phyloP scores from a whole-genome alignment of 1,140 invertebrate genomes.

The Camponotus vicinus region DNA sequence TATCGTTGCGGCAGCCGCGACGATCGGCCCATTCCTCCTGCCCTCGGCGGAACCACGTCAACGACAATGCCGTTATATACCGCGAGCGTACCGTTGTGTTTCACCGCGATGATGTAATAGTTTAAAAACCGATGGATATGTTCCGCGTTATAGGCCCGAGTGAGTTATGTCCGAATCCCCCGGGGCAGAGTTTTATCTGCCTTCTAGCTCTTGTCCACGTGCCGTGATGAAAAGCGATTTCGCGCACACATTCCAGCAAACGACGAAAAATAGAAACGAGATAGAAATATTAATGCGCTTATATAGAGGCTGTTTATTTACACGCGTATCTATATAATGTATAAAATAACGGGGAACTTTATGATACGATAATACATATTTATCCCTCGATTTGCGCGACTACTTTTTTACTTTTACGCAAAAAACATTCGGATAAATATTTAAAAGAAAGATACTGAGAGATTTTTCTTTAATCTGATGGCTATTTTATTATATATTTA shows the following conservation, averaged over 20 bases:
- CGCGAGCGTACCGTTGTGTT: slow-evolving; percentile 24
- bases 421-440: background rate
- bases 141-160: background rate
- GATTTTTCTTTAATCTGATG: background rate
- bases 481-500: background rate
- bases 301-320: background rate
- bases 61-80: slow-evolving; percentile 34
- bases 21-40: slow-evolving; percentile 36
- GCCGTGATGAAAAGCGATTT: slow-evolving; percentile 20
- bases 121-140: slow-evolving; percentile 40
- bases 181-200: background rate
- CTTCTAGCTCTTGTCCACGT: background rate
- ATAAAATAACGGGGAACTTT: background rate
- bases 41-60: background rate
- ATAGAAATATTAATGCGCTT: background rate
- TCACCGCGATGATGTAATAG: slow-evolving; percentile 27
- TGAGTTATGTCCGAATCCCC: slow-evolving; percentile 35
- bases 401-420: background rate
- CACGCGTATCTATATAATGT: background rate
- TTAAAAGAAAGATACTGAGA: background rate
- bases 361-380: background rate
- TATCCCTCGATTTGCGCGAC: background rate
- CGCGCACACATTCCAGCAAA: background rate
- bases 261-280: background rate
- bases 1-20: slow-evolving; percentile 60